Base-by-base conservation (phyloP, 2,888 invertebrate genomes). In the Agriopis marginaria region DNA sequence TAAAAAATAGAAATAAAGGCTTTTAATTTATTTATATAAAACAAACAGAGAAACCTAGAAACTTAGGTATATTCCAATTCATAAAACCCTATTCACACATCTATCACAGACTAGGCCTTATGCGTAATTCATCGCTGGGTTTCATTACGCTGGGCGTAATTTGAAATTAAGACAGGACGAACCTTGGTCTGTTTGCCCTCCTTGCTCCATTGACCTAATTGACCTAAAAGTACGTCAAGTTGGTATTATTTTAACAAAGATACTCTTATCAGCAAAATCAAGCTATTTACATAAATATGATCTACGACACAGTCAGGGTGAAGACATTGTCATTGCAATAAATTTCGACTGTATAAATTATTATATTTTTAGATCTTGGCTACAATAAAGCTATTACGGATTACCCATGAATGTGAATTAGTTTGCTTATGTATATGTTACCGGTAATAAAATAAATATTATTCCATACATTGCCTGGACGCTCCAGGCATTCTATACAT, bases 41-140 rank as follows among this genome's bases (percentile, higher is more conserved):
- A 32, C 32, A 32, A 32, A 32, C 32, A 32, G 32, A 32, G 32
- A 32, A 32, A 5, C 32, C 32, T 32, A 32, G 32, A 32, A 32
- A 32, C 32, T 32, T 32, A 32, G 32, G 32, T 32, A 32, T 32
- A 32, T 32, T 32, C 32, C 32, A n/a, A 5, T 47, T 9, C 32
- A 10, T 55, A 47, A 60, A 86, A 87, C 89, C 89, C 89, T 42
- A 88, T 70, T 79, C 76, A 78, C 78, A 80, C 84, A 86, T 88
- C 83, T 86, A 86, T 85, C 86, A 83, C 77, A 79, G 72, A 79
- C 77, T 8, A 23, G 77, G 50, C 47, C 32, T 40, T 66, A 49
- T 44, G 44, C 11, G 61, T 68, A 64, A 62, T 54, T 66, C 66
- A 64, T 58, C 45, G 5, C 59, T 67, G 60, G 44, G 50, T 55